A percentile compares a stretch with the other conserved stretches of the same genome.
phyloP scores from a whole-genome alignment of 2,888 invertebrate species.

The Agriopis aurantiaria region DNA sequence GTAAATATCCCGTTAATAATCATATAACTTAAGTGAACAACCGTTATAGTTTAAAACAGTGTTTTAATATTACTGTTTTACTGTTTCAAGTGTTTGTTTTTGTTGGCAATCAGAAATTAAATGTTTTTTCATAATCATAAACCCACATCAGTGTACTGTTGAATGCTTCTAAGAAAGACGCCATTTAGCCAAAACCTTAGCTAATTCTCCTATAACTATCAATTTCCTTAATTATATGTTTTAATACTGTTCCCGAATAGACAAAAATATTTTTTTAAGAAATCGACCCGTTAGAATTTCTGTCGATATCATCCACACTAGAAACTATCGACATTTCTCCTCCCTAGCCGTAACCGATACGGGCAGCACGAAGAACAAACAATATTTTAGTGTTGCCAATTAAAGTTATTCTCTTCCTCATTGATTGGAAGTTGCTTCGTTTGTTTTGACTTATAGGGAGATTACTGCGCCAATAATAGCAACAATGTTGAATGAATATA shows the following conservation, averaged over 20 bases:
- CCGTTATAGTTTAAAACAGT: too few species aligned
- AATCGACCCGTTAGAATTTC: neutral
- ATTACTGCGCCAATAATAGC: slow-evolving; percentile 8
- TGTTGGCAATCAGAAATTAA: too few species aligned
- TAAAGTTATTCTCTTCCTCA: slow-evolving; percentile 77
- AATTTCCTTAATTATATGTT: neutral
- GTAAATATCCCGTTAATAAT: too few species aligned
- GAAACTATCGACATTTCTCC: slow-evolving; percentile 45
- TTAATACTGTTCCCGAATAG: neutral
- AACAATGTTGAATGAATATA: slow-evolving; percentile 8
- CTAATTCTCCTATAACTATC: too few species aligned
- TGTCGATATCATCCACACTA: slow-evolving; percentile 15
- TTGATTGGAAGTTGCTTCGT: slow-evolving; percentile 30
- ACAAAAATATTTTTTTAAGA: neutral
- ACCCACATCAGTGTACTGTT: too few species aligned
- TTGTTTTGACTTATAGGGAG: slow-evolving; percentile 33
- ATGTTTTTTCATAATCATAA: too few species aligned
- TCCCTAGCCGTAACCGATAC: slow-evolving; percentile 72
- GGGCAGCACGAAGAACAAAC: slow-evolving; percentile 60
- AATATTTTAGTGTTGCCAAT: slow-evolving; percentile 83
- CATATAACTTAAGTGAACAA: too few species aligned
- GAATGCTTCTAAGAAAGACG: too few species aligned
- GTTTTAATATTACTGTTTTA: too few species aligned
- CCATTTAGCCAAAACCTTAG: neutral
- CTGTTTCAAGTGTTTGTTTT: too few species aligned